Base-by-base conservation (phyloP, 92 coral and sea anemone species). In the Palythoa heliodiscus region DNA sequence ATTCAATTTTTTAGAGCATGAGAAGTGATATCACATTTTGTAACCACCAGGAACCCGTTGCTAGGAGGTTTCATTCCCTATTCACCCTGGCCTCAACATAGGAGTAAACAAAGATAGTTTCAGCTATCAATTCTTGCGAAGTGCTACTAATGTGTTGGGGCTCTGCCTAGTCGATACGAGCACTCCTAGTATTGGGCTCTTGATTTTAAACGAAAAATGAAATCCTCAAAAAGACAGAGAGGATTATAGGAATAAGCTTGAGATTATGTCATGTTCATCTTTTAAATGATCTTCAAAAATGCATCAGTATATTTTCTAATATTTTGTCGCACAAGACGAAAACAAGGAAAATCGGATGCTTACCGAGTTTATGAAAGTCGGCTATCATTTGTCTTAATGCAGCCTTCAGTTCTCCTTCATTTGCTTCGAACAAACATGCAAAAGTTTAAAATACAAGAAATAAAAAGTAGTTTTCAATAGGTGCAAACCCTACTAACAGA, bases 331-430 rank as follows among this genome's bases (percentile, higher is more conserved):
- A 69, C 8, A 29, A 69, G 24, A 12, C 14, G 2, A 74, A 7
- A 19, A 25, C 15, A 11, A 24, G 5, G 22, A 52, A 20, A 75
- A 70, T 24, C n/a, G 19, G 63, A 55, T 77, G 52, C 73, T 78
- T 78, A 78, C 83, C 83, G 38, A 78, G 70, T 17, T 68, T 78
- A 78, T 63, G 83, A 78, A 78, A 78, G 83, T 78, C 83, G 72
- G 71, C 52, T 60, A 78, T 63, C 83, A 78, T 78, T 66, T 78
- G 83, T 48, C 83, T 63, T 66, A 78, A 61, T 52, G 83, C 83
- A 50, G 83, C 83, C 47, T 78, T 78, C 71, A 78, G 83, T 8
- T 78, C 57, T 0, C 83, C 60, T 61, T 78, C 83, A 61, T 78
- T 78, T 61, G 72, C 83, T 78, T 58, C 4, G 64, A 19, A 14